phyloP scores from a whole-genome alignment of 2,888 invertebrate genomes.

The Ametastegia equiseti region DNA sequence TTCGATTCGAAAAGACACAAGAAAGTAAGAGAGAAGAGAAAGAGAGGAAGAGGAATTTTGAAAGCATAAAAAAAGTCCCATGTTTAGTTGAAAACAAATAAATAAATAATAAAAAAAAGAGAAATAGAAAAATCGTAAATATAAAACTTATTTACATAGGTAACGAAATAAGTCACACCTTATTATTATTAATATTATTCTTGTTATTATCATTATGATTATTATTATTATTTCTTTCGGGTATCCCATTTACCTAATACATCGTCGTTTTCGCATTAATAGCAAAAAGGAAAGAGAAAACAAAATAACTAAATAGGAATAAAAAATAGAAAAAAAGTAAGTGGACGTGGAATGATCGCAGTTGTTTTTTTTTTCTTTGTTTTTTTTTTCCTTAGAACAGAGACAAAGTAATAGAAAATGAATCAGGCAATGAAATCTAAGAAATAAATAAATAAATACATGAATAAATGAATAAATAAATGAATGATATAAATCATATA shows the following conservation, averaged over 20 bases:
- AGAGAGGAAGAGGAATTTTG: too few species aligned
- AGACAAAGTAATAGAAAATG: constrained; percentile 4
- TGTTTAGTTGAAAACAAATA: too few species aligned
- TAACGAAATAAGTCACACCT: too few species aligned
- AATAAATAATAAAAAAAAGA: constrained; percentile 33
- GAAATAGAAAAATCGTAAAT: too few species aligned
- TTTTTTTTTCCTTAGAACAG: too few species aligned
- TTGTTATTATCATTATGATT: too few species aligned
- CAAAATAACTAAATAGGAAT: constrained; percentile 21
- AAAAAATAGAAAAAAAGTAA: not conserved
- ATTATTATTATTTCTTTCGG: too few species aligned
- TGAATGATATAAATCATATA: constrained; percentile 54
- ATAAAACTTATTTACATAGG: too few species aligned
- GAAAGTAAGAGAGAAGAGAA: constrained; percentile 47
- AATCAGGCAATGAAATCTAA: constrained; percentile 58
- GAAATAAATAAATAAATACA: not conserved
- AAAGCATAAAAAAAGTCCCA: too few species aligned
- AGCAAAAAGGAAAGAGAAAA: constrained; percentile 31
- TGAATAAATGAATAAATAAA: constrained; percentile 11
- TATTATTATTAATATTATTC: too few species aligned
- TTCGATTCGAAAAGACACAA: constrained; percentile 28
- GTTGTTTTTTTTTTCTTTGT: not conserved
- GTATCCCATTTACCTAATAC: too few species aligned
- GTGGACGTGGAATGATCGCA: constrained; percentile 13
- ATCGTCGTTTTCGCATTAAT: too few species aligned